Evolutionary conservation across 2,113 vertebrate genomes (phyloP).

Genomic region (Paracanthobrama guichenoti): DNA sequence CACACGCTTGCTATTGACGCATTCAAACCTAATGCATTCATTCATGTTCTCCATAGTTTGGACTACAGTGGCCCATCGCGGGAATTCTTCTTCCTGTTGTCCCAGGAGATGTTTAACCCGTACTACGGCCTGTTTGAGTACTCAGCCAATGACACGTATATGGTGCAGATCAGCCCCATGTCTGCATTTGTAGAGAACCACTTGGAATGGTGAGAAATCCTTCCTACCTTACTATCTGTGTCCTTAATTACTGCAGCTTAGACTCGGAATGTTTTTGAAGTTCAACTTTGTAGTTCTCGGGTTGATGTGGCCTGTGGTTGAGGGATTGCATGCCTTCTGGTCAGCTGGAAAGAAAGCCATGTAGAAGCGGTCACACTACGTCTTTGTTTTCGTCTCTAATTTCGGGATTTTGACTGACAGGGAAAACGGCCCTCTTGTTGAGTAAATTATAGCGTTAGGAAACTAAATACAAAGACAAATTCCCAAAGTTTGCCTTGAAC

Average conservation of each 20-base stretch:
- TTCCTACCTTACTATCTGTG: neutral
- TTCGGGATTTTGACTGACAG: conserved; percentile 26
- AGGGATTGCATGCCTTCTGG: conserved; percentile 17
- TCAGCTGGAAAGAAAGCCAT: conserved; percentile 24
- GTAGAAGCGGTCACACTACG: conserved; percentile 10
- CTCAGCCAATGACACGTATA: conserved; percentile 97
- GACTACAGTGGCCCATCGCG: conserved; percentile 97
- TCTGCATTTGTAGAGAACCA: conserved; percentile 98
- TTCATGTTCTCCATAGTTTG: conserved; percentile 76
- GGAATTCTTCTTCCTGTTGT: conserved; percentile 98
- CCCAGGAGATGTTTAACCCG: conserved; percentile 98
- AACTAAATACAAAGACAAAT: conserved; percentile 23
- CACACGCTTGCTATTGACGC: neutral
- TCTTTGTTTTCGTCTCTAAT: conserved; percentile 38
- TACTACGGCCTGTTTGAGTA: conserved; percentile 99
- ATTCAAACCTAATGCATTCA: neutral
- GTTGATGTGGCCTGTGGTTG: conserved; percentile 42
- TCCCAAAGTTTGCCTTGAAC: neutral
- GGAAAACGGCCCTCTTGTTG: neutral
- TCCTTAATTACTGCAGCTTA: conserved; percentile 7
- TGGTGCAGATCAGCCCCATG: conserved; percentile 99
- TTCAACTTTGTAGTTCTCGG: neutral
- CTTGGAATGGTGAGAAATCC: conserved; percentile 86
- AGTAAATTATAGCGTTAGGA: conserved; percentile 22
- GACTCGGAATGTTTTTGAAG: conserved; percentile 21